These are phyloP conservation scores for Orestias chungarensis DNA, from an alignment of 2,797 vertebrate species.

Conservation along the genomic window DNA sequence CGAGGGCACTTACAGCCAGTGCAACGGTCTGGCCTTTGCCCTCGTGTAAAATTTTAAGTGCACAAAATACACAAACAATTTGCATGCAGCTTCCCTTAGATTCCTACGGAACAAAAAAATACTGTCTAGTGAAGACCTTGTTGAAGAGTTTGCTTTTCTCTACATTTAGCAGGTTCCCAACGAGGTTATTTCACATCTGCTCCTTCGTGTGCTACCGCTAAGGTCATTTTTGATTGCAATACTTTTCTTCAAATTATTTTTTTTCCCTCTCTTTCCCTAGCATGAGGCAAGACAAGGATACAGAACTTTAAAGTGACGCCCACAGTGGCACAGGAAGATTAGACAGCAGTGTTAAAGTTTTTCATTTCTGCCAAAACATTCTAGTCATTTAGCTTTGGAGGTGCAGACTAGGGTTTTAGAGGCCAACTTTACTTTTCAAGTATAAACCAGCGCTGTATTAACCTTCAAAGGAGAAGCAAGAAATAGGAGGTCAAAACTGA, in stretches of 20 bases:
- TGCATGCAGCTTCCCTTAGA: constrained; percentile 12
- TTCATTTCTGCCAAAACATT: constrained; percentile 23
- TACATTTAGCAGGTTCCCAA: constrained; percentile 15
- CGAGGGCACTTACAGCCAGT: neutral
- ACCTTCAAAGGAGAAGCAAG: constrained; percentile 35
- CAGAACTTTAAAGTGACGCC: constrained; percentile 42
- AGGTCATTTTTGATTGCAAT: constrained; percentile 47
- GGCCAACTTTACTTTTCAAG: constrained; percentile 35
- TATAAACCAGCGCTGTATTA: constrained; percentile 23
- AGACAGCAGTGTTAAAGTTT: constrained; percentile 32
- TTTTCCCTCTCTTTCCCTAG: constrained; percentile 25
- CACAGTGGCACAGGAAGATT: constrained; percentile 49
- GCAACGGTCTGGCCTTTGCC: constrained; percentile 18
- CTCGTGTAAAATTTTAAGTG: constrained; percentile 16
- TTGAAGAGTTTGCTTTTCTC: neutral
- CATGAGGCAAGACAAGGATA: constrained; percentile 17
- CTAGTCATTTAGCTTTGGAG: constrained; percentile 26
- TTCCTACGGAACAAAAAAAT: constrained; percentile 12
- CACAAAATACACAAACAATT: constrained; percentile 11
- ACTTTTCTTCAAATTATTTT: constrained; percentile 46
- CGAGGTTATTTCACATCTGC: constrained; percentile 8
- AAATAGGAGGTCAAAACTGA: constrained; percentile 12
- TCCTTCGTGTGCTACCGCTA: constrained; percentile 10
- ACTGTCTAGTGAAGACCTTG: neutral
- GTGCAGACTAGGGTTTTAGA: constrained; percentile 27